A percentile compares a stretch with the other conserved stretches of the same genome.
These are phyloP conservation scores for Clytia hemisphaerica DNA, from an alignment of 30 jellyfish, hydroid and myxozoan genomes.

Conservation along the genomic window DNA sequence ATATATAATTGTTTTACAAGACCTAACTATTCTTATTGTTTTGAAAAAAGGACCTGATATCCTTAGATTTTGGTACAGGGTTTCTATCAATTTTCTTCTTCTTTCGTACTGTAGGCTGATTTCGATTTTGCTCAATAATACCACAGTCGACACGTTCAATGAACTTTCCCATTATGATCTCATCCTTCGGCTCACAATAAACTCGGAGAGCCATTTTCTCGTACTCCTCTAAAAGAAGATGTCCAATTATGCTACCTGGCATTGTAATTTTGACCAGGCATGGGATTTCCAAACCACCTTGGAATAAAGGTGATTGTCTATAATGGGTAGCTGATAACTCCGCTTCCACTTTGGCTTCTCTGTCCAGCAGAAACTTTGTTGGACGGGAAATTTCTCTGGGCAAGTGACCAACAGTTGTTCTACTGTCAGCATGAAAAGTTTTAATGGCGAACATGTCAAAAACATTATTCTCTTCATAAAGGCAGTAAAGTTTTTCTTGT, in stretches of 20 bases:
- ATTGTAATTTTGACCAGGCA: neutral
- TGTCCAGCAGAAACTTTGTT: neutral
- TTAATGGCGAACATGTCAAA: neutral
- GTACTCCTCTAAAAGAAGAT: neutral
- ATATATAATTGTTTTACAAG: no score
- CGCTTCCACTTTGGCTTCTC: neutral
- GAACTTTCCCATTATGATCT: conserved; percentile 1
- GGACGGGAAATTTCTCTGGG: neutral
- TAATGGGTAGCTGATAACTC: neutral
- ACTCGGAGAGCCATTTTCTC: neutral
- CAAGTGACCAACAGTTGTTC: neutral
- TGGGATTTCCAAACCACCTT: conserved; percentile 1
- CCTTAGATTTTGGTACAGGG: no score
- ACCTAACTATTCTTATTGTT: no score
- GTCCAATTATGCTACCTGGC: conserved; percentile 4
- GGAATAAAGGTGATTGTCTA: neutral
- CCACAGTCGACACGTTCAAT: no score
- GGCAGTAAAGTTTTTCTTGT: neutral
- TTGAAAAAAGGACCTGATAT: no score
- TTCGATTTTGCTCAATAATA: no score
- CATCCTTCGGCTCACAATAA: conserved; percentile 8
- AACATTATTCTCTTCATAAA: neutral
- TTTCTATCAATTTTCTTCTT: no score
- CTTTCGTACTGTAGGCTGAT: no score
- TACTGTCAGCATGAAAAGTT: neutral